Percentiles rank a stretch among this genome's conserved stretches.
Conservation (phyloP, 2,888 invertebrate species). For the Tiliacea aurago region DNA sequence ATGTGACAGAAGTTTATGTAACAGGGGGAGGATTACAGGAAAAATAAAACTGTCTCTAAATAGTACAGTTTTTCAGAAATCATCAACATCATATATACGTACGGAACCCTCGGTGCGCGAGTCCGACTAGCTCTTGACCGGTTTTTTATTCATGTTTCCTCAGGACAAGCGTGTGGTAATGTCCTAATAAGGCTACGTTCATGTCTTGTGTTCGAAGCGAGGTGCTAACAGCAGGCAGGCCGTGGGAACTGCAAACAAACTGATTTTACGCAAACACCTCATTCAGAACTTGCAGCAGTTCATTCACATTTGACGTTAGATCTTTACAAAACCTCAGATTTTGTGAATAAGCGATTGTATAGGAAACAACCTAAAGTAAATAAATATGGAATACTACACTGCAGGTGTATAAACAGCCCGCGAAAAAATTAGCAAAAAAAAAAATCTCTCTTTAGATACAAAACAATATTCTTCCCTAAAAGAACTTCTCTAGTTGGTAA, state of each 20-base stretch:
- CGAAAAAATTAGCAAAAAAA: not conserved
- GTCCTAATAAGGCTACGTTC: slow-evolving; percentile 63
- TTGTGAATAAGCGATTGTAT: not conserved
- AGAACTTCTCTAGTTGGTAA: not conserved
- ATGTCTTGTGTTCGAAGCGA: slow-evolving; percentile 67
- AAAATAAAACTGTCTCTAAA: no score
- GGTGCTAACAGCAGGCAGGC: slow-evolving; percentile 82
- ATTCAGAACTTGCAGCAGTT: slow-evolving; percentile 59
- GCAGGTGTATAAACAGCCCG: no score
- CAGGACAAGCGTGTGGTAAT: slow-evolving; percentile 56
- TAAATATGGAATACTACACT: not conserved
- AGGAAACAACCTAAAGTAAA: not conserved
- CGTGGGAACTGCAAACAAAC: slow-evolving; percentile 86
- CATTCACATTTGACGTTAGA: slow-evolving; percentile 59
- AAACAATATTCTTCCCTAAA: not conserved
- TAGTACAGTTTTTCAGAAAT: no score
- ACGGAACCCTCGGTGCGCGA: no score
- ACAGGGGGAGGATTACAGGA: no score
- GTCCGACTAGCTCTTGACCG: no score
- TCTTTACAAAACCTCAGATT: not conserved
- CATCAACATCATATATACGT: no score
- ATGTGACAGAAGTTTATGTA: no score
- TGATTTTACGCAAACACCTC: slow-evolving; percentile 64
- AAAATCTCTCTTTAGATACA: not conserved
- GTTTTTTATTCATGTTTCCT: slow-evolving; percentile 40